These are phyloP conservation scores for Corythornis madagascariensis DNA, from an alignment of 2,113 vertebrate genomes.

Conservation along the genomic window DNA sequence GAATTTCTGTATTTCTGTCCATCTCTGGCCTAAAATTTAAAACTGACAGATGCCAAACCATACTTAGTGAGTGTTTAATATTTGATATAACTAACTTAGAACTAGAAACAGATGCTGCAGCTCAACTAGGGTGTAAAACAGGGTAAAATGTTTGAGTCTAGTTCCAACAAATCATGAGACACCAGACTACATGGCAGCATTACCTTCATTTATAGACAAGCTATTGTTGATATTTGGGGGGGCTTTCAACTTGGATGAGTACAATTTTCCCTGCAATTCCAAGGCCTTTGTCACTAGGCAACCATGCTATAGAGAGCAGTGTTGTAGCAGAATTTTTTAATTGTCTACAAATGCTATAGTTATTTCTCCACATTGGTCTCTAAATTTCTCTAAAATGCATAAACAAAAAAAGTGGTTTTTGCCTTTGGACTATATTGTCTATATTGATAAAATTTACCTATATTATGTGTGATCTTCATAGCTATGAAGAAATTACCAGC, in stretches of 20 bases:
- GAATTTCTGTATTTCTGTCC: neutral
- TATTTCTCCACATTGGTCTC: neutral
- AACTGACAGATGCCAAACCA: neutral
- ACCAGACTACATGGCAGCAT: neutral
- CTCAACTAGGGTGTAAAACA: neutral
- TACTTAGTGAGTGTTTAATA: neutral
- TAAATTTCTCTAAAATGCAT: neutral
- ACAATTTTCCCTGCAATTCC: neutral
- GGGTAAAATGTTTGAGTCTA: neutral
- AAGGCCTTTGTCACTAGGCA: constrained; percentile 55
- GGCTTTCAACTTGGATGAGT: constrained; percentile 8
- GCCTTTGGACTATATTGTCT: neutral
- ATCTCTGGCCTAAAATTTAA: neutral
- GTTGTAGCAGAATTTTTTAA: neutral
- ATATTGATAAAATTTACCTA: neutral
- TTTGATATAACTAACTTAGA: neutral
- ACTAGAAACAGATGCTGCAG: neutral
- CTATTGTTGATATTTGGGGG: neutral
- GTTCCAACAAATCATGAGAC: neutral
- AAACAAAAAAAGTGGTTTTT: neutral
- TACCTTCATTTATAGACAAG: neutral
- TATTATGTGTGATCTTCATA: neutral
- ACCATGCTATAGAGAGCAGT: neutral
- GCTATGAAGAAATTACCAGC: neutral
- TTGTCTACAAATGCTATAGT: neutral